phyloP scores from a whole-genome alignment of 2,888 invertebrate genomes.

The Drosophila cognata region DNA sequence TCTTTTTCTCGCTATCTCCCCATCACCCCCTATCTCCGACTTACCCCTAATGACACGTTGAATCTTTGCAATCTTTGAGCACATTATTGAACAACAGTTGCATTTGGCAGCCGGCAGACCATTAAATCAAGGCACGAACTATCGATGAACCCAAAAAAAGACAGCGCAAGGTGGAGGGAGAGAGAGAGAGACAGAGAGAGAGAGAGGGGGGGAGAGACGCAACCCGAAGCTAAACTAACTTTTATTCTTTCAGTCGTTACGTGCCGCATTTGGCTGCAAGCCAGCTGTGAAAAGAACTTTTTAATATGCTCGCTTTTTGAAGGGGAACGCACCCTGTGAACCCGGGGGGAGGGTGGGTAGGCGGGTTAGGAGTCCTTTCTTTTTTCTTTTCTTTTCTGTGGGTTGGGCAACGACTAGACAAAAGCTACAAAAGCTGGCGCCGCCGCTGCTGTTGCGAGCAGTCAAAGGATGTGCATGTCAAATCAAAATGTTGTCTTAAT shows the following conservation, averaged over 20 bases:
- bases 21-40: not conserved
- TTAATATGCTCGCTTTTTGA: slow-evolving; percentile 56
- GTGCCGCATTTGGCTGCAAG: slow-evolving; percentile 68
- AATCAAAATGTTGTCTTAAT: slow-evolving; percentile 73
- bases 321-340: slow-evolving; percentile 1
- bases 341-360: not conserved
- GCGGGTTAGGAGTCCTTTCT: not conserved
- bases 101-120: slow-evolving; percentile 72
- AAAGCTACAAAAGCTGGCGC: slow-evolving; percentile 65
- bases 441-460: slow-evolving; percentile 19
- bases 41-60: slow-evolving; percentile 26
- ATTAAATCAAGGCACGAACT: slow-evolving; percentile 79
- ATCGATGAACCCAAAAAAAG: slow-evolving; percentile 66
- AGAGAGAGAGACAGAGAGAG: not conserved
- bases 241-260: slow-evolving; percentile 20
- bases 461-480: slow-evolving; percentile 55
- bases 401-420: slow-evolving; percentile 57
- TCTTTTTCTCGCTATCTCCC: not conserved
- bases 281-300: slow-evolving; percentile 62
- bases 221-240: not conserved
- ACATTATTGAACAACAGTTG: slow-evolving; percentile 60
- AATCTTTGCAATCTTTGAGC: slow-evolving; percentile 25
- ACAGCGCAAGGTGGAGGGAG: not conserved
- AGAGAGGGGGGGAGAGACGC: not conserved
- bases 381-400: not conserved